These are phyloP conservation scores for Volucella bombylans DNA, from an alignment of 2,888 invertebrate genomes.

Conservation along the genomic window DNA sequence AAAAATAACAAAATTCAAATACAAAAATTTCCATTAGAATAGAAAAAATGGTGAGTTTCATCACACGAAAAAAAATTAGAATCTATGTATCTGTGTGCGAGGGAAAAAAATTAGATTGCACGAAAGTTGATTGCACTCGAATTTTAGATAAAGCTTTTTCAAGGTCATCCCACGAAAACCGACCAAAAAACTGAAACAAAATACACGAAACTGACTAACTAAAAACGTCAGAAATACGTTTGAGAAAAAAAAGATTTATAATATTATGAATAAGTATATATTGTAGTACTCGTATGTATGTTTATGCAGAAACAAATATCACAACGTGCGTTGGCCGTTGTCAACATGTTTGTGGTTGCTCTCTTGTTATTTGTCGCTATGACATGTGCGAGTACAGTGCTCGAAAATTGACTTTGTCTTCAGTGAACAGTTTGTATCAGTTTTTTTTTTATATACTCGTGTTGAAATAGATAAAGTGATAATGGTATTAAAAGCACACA, in stretches of 20 bases:
- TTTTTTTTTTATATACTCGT: too few species aligned
- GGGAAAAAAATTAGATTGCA: constrained; percentile 66
- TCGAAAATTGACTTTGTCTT: background rate
- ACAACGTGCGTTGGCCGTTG: constrained; percentile 33
- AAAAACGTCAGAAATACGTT: constrained; percentile 51
- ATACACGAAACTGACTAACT: background rate
- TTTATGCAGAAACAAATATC: background rate
- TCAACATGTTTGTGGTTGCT: constrained; percentile 23
- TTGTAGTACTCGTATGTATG: too few species aligned
- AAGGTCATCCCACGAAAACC: constrained; percentile 80
- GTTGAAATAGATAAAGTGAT: too few species aligned
- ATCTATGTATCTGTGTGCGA: constrained; percentile 34
- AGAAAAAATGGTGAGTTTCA: background rate
- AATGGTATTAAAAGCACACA: too few species aligned
- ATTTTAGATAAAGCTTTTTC: constrained; percentile 82
- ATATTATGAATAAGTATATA: too few species aligned
- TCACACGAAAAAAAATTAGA: background rate
- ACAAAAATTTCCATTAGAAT: constrained; percentile 16
- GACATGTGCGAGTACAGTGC: background rate
- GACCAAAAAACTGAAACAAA: constrained; percentile 25
- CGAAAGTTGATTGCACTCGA: constrained; percentile 82
- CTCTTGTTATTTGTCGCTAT: too few species aligned
- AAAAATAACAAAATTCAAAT: constrained; percentile 23
- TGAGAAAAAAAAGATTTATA: too few species aligned
- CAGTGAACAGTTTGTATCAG: background rate